These are phyloP conservation scores for Blennius ocellaris DNA, from an alignment of 2,113 vertebrate species.

Conservation along the genomic window DNA sequence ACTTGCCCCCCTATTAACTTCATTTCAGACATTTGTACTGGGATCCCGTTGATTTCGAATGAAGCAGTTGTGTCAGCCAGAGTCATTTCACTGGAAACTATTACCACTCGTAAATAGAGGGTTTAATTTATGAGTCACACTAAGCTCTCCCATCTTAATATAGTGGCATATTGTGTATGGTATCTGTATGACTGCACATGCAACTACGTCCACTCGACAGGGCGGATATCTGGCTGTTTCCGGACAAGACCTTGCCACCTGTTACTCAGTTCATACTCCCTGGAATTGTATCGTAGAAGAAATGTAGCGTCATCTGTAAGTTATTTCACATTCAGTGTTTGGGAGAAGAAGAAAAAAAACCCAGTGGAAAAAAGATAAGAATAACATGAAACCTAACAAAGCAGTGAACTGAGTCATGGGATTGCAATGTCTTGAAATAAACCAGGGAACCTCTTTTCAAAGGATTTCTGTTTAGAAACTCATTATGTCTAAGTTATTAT, in stretches of 20 bases:
- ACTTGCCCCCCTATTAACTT: not conserved
- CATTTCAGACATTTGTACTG: not conserved
- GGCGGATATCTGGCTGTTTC: conserved; percentile 24
- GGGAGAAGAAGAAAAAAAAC: too few relatives aligned
- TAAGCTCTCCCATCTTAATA: conserved; percentile 22
- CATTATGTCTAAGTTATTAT: too few relatives aligned
- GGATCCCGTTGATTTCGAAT: not conserved
- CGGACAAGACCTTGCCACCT: conserved; percentile 37
- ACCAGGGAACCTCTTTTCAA: too few relatives aligned
- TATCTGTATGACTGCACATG: conserved; percentile 12
- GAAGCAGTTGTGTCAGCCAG: not conserved
- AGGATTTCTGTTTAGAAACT: too few relatives aligned
- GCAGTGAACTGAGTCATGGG: too few relatives aligned
- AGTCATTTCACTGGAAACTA: not conserved
- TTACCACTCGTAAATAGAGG: not conserved
- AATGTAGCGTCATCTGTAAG: not conserved
- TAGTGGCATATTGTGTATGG: not conserved
- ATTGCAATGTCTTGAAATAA: too few relatives aligned
- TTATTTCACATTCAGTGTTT: not conserved
- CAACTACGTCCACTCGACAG: conserved; percentile 2
- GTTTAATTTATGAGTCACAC: conserved; percentile 28
- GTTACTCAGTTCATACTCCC: conserved; percentile 9
- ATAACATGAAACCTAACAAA: not conserved
- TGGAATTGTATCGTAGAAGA: conserved; percentile 12
- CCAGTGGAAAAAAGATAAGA: not conserved